Base-by-base conservation (phyloP, 2,888 invertebrate genomes). In the Augochlorella aurata region DNA sequence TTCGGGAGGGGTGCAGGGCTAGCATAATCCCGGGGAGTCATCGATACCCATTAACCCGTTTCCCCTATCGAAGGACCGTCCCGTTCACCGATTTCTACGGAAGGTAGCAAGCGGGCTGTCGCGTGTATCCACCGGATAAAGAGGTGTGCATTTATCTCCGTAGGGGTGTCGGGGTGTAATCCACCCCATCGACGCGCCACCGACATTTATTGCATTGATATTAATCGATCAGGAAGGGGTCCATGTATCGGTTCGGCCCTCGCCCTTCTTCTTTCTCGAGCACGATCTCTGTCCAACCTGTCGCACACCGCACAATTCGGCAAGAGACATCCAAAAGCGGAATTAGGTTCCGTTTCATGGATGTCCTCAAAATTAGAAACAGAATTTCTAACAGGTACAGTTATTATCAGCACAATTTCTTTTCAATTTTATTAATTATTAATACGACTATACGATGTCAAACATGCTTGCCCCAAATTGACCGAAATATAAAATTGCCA, bases 181-280 rank as follows among this genome's bases (percentile, higher is more conserved):
- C 73, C 82, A 75, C 81, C 85, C 87, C 83, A 81, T 83, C 80
- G 81, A 83, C 81, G 70, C 61, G 82, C 58, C 88, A 90, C 87
- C 89, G 89, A 89, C 91, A 88, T 91, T 92, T 91, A 92, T 91
- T 93, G 90, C 90, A 92, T 93, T 91, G 92, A 93, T 93, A 93
- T 93, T 92, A 92, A 93, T 93, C 93, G 93, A 92, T 92, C 87
- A 70, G 89, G 80, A 84, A 88, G 88, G 65, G 88, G 85, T 81
- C 72, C 67, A 65, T 75, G 83, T 85, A 74, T 85, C 81, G 83
- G 74, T 44, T n/a, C 44, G 63, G 29, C 38, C n/a, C 21, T 58
- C 24, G 24, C 24, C 54, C 21, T 58, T 58, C 21, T 61, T 16
- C 61, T 9, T 52, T 52, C 9, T 18, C 52, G 52, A 52, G n/a